phyloP scores from a whole-genome alignment of 1,140 invertebrate species.

The Pygmarrhopalites habei region DNA sequence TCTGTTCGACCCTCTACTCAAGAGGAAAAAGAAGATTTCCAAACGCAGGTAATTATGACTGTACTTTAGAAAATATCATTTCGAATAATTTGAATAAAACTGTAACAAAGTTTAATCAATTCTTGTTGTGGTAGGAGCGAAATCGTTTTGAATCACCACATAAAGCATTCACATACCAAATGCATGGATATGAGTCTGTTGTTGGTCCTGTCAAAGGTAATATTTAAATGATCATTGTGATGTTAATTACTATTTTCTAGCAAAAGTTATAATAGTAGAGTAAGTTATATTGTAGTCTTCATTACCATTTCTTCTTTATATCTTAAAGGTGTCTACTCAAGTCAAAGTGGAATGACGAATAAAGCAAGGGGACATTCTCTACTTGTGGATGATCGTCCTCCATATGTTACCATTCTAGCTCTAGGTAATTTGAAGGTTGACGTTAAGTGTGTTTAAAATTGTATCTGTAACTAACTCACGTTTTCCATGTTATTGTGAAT shows the following conservation, averaged over 20 bases:
- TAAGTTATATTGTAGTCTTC: no score
- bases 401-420: constrained; percentile 83
- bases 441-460: not conserved
- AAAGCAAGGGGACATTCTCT: constrained; percentile 76
- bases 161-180: constrained; percentile 72
- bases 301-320: no score
- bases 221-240: no score
- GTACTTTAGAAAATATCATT: not conserved
- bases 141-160: constrained; percentile 73
- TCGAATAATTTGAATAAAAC: constrained; percentile 11
- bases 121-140: constrained; percentile 50
- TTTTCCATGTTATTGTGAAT: no score
- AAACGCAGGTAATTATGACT: constrained; percentile 55
- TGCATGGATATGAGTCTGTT: constrained; percentile 78
- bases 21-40: constrained; percentile 70
- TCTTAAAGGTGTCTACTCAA: constrained; percentile 69
- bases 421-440: constrained; percentile 55
- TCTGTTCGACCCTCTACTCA: constrained; percentile 66
- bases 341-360: constrained; percentile 44
- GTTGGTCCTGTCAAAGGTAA: constrained; percentile 84
- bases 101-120: not conserved
- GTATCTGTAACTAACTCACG: not conserved
- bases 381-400: constrained; percentile 69
- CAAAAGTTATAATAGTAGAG: no score
- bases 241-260: no score